Conservation (phyloP, 2,113 vertebrate genomes). For the Tragelaphus strepsiceros region DNA sequence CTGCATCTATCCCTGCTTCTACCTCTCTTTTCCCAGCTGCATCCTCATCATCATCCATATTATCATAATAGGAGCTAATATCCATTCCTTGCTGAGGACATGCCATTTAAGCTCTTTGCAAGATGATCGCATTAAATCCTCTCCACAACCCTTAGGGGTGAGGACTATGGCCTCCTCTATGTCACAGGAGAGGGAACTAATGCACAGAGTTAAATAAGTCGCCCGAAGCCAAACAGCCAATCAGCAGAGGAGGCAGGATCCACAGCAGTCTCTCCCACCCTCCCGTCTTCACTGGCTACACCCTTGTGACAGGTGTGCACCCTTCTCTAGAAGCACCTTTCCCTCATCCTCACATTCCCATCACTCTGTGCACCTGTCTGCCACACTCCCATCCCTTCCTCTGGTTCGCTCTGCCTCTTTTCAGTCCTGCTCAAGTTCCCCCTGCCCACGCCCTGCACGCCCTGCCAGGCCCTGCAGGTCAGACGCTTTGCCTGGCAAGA, state of each 20-base stretch:
- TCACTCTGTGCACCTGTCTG: no score
- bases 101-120: background rate
- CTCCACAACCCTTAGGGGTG: background rate
- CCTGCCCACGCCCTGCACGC: rapidly evolving
- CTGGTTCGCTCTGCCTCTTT: background rate
- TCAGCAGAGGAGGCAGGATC: background rate
- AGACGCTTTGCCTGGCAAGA: background rate
- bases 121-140: background rate
- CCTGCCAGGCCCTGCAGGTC: background rate
- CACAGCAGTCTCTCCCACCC: no score
- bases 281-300: rapidly evolving
- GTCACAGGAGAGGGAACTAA: background rate
- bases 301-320: rapidly evolving
- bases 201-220: background rate
- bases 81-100: background rate
- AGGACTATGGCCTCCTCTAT: background rate
- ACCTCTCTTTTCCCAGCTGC: background rate
- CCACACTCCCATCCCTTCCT: rapidly evolving
- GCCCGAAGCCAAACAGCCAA: background rate
- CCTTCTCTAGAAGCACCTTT: background rate
- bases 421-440: background rate
- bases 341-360: background rate
- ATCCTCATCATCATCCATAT: background rate
- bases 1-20: background rate
- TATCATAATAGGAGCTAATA: background rate